Percentiles rank a stretch among this genome's conserved stretches.
phyloP scores from a whole-genome alignment of 2,888 invertebrate genomes.

The Gymnosoma rotundatum region DNA sequence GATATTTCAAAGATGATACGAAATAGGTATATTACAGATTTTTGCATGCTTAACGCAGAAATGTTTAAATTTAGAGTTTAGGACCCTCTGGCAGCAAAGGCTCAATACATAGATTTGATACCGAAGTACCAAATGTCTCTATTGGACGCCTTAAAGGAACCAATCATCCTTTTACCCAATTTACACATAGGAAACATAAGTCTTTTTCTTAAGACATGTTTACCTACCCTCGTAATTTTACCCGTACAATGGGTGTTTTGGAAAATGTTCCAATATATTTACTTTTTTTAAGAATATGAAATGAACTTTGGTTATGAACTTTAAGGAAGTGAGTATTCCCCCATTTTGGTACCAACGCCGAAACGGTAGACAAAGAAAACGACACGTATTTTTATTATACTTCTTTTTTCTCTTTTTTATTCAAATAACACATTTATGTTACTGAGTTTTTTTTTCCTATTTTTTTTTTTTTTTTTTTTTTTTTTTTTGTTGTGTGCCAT shows the following conservation, averaged over 20 bases:
- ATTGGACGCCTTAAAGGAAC: too few relatives aligned
- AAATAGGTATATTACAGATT: too few relatives aligned
- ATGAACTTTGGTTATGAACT: constrained; percentile 64
- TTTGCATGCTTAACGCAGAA: too few relatives aligned
- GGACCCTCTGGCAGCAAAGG: too few relatives aligned
- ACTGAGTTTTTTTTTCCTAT: neutral
- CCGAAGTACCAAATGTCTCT: too few relatives aligned
- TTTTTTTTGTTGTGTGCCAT: neutral
- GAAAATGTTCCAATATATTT: constrained; percentile 13
- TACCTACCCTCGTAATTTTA: neutral
- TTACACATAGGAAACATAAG: too few relatives aligned
- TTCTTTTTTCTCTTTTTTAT: constrained; percentile 26
- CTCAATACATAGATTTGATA: too few relatives aligned
- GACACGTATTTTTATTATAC: constrained; percentile 53
- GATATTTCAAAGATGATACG: too few relatives aligned
- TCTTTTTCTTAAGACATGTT: too few relatives aligned
- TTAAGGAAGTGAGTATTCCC: constrained; percentile 58
- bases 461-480: neutral
- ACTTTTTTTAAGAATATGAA: constrained; percentile 27
- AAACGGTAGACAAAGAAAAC: constrained; percentile 57
- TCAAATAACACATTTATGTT: constrained; percentile 25
- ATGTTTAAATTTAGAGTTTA: too few relatives aligned
- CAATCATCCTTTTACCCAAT: too few relatives aligned
- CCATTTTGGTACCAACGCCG: constrained; percentile 53
- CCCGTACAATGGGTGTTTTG: neutral